Base-by-base conservation (phyloP, 2,797 vertebrate species). In the Periophthalmus magnuspinnatus region DNA sequence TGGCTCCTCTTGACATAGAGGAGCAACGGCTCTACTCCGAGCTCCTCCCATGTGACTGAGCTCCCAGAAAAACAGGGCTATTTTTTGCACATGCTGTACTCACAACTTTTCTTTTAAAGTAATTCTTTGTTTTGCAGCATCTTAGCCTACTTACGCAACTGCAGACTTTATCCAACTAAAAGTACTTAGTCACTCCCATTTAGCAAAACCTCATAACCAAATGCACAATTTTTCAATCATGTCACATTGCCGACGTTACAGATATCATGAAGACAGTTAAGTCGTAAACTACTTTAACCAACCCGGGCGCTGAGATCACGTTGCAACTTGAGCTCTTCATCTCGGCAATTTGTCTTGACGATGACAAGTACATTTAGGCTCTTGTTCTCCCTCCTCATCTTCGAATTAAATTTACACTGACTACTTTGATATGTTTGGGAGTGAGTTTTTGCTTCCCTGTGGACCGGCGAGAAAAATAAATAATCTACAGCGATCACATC, bases 381-480 rank as follows among this genome's bases (percentile, higher is more conserved):
- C 88, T 86, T 90, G 87, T 84, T 85, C 76, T 66, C 84, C 84
- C 74, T 47, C 90, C 90, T 90, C 87, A 80, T 91, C 86, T 82
- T 86, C 89, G 74, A 84, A 90, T 91, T 86, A 89, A 84, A 93
- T 93, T 84, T 81, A 86, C 88, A 85, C 83, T 82, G 87, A 89
- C 88, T 85, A 88, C 90, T 92, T 91, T 92, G 92, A 94, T 92
- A 82, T 74, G 87, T 70, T 60, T 71, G 81, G 76, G 86, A 91
- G 77, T 91, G 90, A 89, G 81, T 89, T 84, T 91, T 92, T 92
- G 90, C 85, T 90, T 93, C 91, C 90, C 90, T 71, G 84, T 74
- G 90, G 92, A 93, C 87, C 61, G 66, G 13, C 21, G 83, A 67
- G 81, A 69, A 91, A 91, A 92, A 90, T 85, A 90, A 92, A 93